A percentile compares a stretch with the other conserved stretches of the same genome.
Evolutionary conservation across 2,797 vertebrate genomes (phyloP).

Genomic region (Cheirogaleus major): DNA sequence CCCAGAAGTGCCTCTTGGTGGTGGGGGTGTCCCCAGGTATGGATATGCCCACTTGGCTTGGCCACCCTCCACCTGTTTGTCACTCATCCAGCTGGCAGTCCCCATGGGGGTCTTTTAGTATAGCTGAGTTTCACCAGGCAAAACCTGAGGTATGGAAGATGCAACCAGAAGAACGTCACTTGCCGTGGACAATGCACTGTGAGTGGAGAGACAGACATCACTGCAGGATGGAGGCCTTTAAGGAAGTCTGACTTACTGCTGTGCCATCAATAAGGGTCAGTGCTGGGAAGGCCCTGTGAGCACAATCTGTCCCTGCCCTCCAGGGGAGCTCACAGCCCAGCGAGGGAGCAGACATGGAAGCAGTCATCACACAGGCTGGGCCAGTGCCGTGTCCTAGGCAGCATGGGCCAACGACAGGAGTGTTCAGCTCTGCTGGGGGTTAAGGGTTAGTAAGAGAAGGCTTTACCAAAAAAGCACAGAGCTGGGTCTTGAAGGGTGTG

Average conservation of each 20-base stretch:
- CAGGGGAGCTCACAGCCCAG: background rate
- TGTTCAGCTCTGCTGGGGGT: background rate
- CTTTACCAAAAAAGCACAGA: background rate
- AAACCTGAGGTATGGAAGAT: background rate
- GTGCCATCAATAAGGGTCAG: no score
- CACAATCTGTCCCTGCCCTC: background rate
- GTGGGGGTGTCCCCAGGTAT: no score
- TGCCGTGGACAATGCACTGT: background rate
- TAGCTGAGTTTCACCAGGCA: background rate
- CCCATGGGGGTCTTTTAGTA: background rate
- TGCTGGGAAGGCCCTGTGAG: background rate
- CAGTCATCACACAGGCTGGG: background rate
- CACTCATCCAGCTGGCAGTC: background rate
- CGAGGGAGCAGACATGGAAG: background rate
- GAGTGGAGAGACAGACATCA: background rate
- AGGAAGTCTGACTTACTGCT: background rate
- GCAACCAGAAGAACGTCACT: background rate
- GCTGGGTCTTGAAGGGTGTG: background rate
- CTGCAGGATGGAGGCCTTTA: background rate
- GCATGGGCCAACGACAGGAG: background rate
- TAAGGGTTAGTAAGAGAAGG: background rate
- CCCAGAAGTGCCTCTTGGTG: background rate
- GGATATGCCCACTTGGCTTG: background rate
- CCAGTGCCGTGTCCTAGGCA: background rate
- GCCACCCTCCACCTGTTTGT: background rate